These are phyloP conservation scores for Notolabrus celidotus DNA, from an alignment of 2,797 vertebrate genomes.

Conservation along the genomic window DNA sequence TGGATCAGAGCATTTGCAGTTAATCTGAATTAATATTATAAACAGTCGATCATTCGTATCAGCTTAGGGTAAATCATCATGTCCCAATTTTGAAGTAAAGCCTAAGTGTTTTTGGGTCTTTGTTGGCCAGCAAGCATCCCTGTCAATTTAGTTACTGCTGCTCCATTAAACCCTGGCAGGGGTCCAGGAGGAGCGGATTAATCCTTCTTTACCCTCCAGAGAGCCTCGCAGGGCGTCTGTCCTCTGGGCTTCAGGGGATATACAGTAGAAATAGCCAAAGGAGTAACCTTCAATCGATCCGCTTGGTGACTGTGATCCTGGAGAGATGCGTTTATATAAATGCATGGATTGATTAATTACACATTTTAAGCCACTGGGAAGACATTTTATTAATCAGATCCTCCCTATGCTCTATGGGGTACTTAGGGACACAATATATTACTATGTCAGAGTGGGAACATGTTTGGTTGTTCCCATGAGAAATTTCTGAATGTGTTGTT, in stretches of 20 bases:
- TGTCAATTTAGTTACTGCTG: slow-evolving; percentile 73
- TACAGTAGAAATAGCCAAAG: slow-evolving; percentile 39
- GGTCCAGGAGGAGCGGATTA: slow-evolving; percentile 67
- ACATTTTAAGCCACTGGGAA: slow-evolving; percentile 20
- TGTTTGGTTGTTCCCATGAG: neutral
- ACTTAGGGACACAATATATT: neutral
- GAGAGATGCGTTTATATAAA: slow-evolving; percentile 10
- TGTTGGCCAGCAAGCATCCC: slow-evolving; percentile 65
- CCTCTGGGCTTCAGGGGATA: slow-evolving; percentile 23
- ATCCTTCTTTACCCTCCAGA: slow-evolving; percentile 80
- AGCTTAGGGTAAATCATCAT: slow-evolving; percentile 72
- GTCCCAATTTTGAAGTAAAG: slow-evolving; percentile 78
- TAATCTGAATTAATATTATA: slow-evolving; percentile 72
- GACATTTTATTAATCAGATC: neutral
- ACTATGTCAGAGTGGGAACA: no score
- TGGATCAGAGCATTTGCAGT: slow-evolving; percentile 56
- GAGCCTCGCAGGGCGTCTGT: slow-evolving; percentile 63
- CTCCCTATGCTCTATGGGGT: neutral
- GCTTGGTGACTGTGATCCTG: slow-evolving; percentile 15
- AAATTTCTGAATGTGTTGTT: neutral
- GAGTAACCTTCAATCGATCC: slow-evolving; percentile 6
- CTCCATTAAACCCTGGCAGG: slow-evolving; percentile 78
- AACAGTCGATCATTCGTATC: slow-evolving; percentile 61
- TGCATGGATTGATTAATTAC: neutral
- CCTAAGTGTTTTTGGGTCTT: slow-evolving; percentile 65